Evolutionary conservation across 1,140 invertebrate genomes (phyloP).

Genomic region (Hylyphantes graminicola): DNA sequence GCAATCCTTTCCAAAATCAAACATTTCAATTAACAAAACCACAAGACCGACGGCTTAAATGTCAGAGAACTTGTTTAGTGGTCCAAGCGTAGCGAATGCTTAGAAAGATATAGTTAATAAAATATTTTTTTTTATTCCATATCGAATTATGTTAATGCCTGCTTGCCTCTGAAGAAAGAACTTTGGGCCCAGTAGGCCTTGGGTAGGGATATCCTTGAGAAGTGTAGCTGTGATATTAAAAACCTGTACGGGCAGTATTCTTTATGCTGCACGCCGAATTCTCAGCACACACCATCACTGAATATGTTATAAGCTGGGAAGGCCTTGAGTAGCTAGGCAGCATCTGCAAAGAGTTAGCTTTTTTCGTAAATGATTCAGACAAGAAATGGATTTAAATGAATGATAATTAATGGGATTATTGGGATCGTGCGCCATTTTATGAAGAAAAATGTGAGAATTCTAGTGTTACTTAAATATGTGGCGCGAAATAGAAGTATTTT

Average conservation of each 20-base stretch:
- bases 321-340: conserved; percentile 36
- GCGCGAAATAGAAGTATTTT: too few relatives aligned
- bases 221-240: conserved; percentile 33
- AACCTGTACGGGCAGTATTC: conserved; percentile 44
- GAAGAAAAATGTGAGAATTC: too few relatives aligned
- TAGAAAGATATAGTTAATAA: neutral
- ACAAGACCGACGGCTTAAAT: conserved; percentile 8
- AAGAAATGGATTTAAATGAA: too few relatives aligned
- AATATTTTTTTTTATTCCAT: conserved; percentile 7
- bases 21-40: neutral
- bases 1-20: too few relatives aligned
- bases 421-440: too few relatives aligned
- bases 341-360: neutral
- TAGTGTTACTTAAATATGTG: too few relatives aligned
- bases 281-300: neutral
- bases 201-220: conserved; percentile 25
- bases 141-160: conserved; percentile 38
- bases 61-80: conserved; percentile 25
- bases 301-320: conserved; percentile 32
- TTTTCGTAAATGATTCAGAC: too few relatives aligned
- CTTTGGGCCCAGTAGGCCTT: conserved; percentile 25
- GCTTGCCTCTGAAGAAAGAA: conserved; percentile 29
- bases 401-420: too few relatives aligned
- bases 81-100: conserved; percentile 21
- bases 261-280: conserved; percentile 14